phyloP scores from a whole-genome alignment of 2,113 vertebrate species.

The Misgurnus mizolepis region DNA sequence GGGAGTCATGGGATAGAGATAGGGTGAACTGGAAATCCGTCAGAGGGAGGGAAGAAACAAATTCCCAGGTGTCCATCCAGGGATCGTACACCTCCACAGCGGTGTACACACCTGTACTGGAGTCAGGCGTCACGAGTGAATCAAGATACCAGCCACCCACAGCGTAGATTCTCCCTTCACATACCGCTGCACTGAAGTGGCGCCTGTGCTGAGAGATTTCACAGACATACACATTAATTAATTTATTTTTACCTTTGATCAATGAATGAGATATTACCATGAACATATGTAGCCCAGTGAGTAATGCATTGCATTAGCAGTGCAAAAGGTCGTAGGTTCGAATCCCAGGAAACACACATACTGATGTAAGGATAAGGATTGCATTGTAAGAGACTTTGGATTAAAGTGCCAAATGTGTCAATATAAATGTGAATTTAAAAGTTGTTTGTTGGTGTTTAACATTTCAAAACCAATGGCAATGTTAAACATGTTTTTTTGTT shows the following conservation, averaged over 20 bases:
- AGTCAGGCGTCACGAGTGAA: constrained; percentile 74
- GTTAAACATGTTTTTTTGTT: too few relatives aligned
- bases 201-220: constrained; percentile 67
- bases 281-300: too few relatives aligned
- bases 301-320: too few relatives aligned
- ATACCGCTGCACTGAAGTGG: constrained; percentile 78
- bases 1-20: constrained; percentile 77
- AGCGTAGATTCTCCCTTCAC: constrained; percentile 73
- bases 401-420: too few relatives aligned
- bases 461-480: too few relatives aligned
- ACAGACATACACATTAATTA: not conserved
- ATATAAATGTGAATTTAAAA: too few relatives aligned
- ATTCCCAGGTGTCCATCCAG: constrained; percentile 71
- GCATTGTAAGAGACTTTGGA: too few relatives aligned
- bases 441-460: too few relatives aligned
- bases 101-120: constrained; percentile 71
- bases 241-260: not conserved
- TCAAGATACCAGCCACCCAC: constrained; percentile 81
- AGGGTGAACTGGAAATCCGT: constrained; percentile 75
- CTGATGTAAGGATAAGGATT: too few relatives aligned
- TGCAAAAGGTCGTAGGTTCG: too few relatives aligned
- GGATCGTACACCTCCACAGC: constrained; percentile 79
- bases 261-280: too few relatives aligned
- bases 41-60: constrained; percentile 76
- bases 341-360: too few relatives aligned